Percentiles rank a stretch among this genome's conserved stretches.
Conservation (phyloP, 2,888 invertebrate species). For the Spodoptera picta region DNA sequence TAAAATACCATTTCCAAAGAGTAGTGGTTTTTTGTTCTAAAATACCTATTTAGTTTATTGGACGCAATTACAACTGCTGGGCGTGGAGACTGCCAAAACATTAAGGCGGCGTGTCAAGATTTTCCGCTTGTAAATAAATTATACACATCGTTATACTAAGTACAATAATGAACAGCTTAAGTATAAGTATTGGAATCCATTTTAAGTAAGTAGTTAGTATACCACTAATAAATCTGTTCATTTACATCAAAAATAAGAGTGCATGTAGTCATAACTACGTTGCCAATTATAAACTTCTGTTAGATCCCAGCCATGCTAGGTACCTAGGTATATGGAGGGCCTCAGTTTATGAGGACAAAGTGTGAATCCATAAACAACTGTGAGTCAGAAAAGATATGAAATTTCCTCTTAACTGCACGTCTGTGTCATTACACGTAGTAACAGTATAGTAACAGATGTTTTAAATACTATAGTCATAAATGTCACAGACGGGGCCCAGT, state of each 20-base stretch:
- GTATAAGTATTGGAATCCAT: constrained; percentile 3
- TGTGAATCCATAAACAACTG: constrained; percentile 10
- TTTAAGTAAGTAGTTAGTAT: constrained; percentile 19
- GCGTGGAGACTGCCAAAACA: too few species aligned
- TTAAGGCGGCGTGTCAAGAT: too few species aligned
- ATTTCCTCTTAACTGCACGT: constrained; percentile 24
- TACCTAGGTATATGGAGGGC: background rate
- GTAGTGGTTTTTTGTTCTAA: too few species aligned
- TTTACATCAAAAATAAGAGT: constrained; percentile 16
- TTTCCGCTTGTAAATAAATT: too few species aligned
- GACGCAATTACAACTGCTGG: too few species aligned
- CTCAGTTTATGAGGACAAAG: constrained; percentile 6
- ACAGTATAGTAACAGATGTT: constrained; percentile 13
- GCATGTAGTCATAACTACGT: constrained; percentile 5
- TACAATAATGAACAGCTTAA: background rate
- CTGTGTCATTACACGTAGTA: constrained; percentile 10
- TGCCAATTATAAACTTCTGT: constrained; percentile 18
- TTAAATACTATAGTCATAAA: too few species aligned
- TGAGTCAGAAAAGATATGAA: constrained; percentile 23
- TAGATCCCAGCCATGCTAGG: background rate
- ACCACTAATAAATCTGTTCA: constrained; percentile 25
- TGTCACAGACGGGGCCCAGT: too few species aligned
- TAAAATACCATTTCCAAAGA: too few species aligned
- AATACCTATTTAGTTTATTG: too few species aligned
- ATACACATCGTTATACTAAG: background rate